Percentiles rank a stretch among this genome's conserved stretches.
Conservation (phyloP, 1,140 invertebrate species). For the Drosophila navojoa region DNA sequence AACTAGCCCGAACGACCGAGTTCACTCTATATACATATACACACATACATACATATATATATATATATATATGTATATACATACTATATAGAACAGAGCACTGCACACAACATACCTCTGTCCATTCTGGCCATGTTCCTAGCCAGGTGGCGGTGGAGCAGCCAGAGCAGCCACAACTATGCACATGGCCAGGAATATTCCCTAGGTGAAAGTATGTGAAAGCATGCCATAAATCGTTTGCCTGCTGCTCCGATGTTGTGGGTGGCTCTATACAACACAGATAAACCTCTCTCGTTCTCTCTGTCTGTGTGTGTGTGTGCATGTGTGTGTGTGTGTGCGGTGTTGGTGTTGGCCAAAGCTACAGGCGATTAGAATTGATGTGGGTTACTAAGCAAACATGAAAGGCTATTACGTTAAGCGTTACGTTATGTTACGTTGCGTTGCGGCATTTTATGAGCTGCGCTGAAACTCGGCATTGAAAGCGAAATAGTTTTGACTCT, state of each 20-base stretch:
- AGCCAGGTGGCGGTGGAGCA: neutral
- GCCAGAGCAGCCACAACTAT: constrained; percentile 52
- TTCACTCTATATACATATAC: constrained; percentile 24
- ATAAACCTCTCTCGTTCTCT: constrained; percentile 13
- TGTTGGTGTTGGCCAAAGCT: constrained; percentile 49
- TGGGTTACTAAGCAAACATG: constrained; percentile 82
- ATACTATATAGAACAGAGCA: neutral
- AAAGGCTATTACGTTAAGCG: constrained; percentile 82
- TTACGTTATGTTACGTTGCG: constrained; percentile 66
- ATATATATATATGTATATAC: neutral
- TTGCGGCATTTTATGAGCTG: constrained; percentile 56
- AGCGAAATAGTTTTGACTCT: constrained; percentile 51
- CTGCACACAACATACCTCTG: too few relatives aligned
- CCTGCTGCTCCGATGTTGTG: constrained; percentile 49
- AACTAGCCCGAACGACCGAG: constrained; percentile 38
- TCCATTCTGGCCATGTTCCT: neutral
- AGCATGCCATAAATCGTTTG: constrained; percentile 81
- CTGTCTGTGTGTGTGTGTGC: constrained; percentile 20
- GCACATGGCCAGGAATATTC: constrained; percentile 68
- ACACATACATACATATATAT: neutral
- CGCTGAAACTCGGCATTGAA: constrained; percentile 56
- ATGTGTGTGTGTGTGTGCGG: neutral
- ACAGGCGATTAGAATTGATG: constrained; percentile 79
- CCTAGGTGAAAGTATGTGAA: constrained; percentile 82
- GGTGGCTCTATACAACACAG: constrained; percentile 33